Evolutionary conservation across 2,113 vertebrate species (phyloP).

Genomic region (Halichoeres trimaculatus): DNA sequence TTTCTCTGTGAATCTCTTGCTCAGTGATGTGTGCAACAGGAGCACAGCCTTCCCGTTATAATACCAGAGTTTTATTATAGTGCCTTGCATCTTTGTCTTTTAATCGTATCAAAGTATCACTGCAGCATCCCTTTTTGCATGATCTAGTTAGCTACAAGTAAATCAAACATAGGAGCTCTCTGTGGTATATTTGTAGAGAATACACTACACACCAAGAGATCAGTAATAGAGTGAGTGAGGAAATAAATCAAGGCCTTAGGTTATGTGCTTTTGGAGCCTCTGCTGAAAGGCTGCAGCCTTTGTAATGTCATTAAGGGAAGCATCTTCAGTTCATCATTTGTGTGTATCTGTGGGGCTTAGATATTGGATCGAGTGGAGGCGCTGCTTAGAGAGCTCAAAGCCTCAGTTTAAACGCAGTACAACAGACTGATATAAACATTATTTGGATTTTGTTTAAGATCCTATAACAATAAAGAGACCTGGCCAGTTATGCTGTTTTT

Average conservation of each 20-base stretch:
- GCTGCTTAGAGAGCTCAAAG: too few relatives aligned
- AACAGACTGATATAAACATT: neutral
- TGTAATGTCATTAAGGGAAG: constrained; percentile 9
- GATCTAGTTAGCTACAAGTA: neutral
- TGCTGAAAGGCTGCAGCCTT: constrained; percentile 1
- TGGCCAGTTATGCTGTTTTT: neutral
- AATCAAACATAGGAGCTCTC: neutral
- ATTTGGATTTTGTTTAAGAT: neutral
- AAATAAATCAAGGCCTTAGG: constrained; percentile 13
- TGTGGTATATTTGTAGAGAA: neutral
- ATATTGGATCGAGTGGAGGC: constrained; percentile 4
- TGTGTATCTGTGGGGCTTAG: neutral
- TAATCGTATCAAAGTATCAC: neutral
- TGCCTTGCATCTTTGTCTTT: neutral
- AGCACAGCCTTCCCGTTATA: neutral
- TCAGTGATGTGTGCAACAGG: neutral
- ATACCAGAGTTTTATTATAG: neutral
- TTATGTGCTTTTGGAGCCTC: neutral
- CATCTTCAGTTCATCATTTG: neutral
- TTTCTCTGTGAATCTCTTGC: neutral
- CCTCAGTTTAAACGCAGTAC: neutral
- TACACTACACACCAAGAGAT: neutral
- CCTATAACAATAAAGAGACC: neutral
- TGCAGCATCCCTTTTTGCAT: neutral
- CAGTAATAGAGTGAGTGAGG: constrained; percentile 8